Conservation (phyloP, 2,113 vertebrate species). For the Ariopsis seemanni region DNA sequence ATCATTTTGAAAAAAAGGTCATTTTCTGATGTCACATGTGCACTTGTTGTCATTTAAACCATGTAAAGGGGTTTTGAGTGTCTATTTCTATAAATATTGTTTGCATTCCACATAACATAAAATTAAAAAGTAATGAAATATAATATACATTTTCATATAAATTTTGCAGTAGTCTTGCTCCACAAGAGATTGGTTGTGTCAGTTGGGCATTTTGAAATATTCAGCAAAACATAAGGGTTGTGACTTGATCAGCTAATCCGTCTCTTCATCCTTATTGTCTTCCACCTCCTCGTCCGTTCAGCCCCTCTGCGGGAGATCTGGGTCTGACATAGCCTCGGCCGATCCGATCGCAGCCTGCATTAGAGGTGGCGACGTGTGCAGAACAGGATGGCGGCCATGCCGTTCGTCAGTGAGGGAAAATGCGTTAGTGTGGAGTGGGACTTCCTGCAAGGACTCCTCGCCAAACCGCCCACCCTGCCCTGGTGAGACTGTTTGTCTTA, state of each 20-base stretch:
- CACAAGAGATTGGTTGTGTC: background rate
- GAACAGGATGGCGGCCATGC: constrained; percentile 81
- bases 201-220: background rate
- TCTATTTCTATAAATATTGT: background rate
- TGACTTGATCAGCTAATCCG: background rate
- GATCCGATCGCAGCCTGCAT: constrained; percentile 70
- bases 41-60: background rate
- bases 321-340: constrained; percentile 64
- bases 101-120: background rate
- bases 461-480: constrained; percentile 83
- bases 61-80: background rate
- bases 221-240: background rate
- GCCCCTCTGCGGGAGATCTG: constrained; percentile 63
- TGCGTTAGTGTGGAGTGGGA: constrained; percentile 86
- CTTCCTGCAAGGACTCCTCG: constrained; percentile 83
- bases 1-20: background rate
- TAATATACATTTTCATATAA: background rate
- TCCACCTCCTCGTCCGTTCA: background rate
- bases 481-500: constrained; percentile 73
- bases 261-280: constrained; percentile 5
- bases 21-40: background rate
- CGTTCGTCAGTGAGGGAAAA: constrained; percentile 81
- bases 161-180: background rate
- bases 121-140: background rate
- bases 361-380: constrained; percentile 65